Conservation (phyloP, 2,888 invertebrate species). For the Pterobdella sp. region DNA sequence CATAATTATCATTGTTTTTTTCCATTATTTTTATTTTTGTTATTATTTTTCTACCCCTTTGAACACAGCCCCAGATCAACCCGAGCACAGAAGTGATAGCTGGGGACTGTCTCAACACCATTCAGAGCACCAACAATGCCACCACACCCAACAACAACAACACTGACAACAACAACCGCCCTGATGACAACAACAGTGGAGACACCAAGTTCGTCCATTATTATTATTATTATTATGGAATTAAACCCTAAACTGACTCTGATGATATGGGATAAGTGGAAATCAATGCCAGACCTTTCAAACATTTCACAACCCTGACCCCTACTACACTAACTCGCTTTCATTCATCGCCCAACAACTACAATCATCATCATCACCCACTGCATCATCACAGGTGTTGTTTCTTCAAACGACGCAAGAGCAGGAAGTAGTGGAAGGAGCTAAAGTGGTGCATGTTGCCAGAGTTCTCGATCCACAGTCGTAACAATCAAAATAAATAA, state of each 20-base stretch:
- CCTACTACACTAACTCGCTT: too few relatives aligned
- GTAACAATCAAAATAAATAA: background rate
- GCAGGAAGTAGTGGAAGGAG: constrained; percentile 14
- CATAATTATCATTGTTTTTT: background rate
- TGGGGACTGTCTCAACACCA: constrained; percentile 9
- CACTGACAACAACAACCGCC: constrained; percentile 10
- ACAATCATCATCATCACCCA: background rate
- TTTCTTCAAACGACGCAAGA: constrained; percentile 28
- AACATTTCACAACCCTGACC: too few relatives aligned
- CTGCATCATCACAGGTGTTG: constrained; percentile 17
- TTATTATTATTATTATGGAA: too few relatives aligned
- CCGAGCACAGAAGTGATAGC: constrained; percentile 23
- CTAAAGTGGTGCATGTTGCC: background rate
- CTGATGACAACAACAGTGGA: constrained; percentile 20
- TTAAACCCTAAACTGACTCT: too few relatives aligned
- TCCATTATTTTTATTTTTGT: background rate
- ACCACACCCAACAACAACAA: background rate
- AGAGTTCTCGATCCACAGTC: background rate
- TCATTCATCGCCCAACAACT: too few relatives aligned
- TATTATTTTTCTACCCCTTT: constrained; percentile 1
- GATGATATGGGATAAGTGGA: too few relatives aligned
- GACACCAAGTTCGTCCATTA: constrained; percentile 22
- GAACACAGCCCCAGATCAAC: background rate
- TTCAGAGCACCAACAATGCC: constrained; percentile 10
- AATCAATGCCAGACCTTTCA: too few relatives aligned